Evolutionary conservation across 64 coral and sea anemone species (phyloP).

Genomic region (Stichodactyla helianthus): DNA sequence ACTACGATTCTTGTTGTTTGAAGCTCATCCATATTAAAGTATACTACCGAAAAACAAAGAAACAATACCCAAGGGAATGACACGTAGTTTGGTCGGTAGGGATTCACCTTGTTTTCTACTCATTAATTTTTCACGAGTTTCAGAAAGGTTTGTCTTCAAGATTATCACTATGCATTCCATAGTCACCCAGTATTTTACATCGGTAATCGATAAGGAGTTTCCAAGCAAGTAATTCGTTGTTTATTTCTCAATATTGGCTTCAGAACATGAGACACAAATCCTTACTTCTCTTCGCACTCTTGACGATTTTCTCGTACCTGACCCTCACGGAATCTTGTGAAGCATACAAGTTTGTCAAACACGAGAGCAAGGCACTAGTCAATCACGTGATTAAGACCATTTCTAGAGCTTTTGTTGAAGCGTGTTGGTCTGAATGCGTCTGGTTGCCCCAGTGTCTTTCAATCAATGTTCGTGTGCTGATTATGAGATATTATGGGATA

Average conservation of each 20-base stretch:
- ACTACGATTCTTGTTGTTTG: too few species aligned
- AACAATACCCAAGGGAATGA: too few species aligned
- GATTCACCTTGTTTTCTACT: too few species aligned
- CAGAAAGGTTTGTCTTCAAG: too few species aligned
- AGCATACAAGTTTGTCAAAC: background rate
- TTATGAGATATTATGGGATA: background rate
- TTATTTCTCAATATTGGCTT: background rate
- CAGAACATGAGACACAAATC: background rate
- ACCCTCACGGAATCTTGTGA: slow-evolving; percentile 3
- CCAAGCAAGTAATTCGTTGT: too few species aligned
- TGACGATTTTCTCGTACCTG: background rate
- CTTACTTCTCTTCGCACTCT: background rate
- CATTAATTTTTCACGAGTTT: too few species aligned
- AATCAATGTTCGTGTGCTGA: background rate
- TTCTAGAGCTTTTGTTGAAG: background rate
- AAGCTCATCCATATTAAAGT: too few species aligned
- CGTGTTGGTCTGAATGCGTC: slow-evolving; percentile 6
- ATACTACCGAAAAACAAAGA: too few species aligned
- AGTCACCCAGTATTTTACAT: too few species aligned
- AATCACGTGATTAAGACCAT: slow-evolving; percentile 5
- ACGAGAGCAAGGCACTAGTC: background rate
- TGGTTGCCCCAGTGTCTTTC: background rate
- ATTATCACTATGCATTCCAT: too few species aligned
- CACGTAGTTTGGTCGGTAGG: too few species aligned
- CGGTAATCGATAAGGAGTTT: too few species aligned